Percentiles rank a stretch among this genome's conserved stretches.
Conservation (phyloP, 2,113 vertebrate genomes). For the Actinemys pallida region DNA sequence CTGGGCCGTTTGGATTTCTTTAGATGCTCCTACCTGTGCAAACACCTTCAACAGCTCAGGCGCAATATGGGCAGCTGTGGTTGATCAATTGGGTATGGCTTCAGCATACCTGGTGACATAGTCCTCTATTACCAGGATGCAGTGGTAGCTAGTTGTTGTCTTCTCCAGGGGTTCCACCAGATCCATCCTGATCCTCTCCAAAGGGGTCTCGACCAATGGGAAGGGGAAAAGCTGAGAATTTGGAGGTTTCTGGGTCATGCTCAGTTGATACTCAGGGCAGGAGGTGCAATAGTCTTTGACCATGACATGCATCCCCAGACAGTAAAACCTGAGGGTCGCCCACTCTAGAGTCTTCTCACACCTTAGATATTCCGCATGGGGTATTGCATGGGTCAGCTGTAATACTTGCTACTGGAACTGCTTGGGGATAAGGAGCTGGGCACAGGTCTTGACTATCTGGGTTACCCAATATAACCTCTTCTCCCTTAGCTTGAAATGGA, state of each 20-base stretch:
- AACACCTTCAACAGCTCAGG: background rate
- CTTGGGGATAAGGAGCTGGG: background rate
- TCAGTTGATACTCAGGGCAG: background rate
- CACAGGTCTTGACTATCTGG: too few relatives aligned
- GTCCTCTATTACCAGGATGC: background rate
- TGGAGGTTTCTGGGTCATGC: background rate
- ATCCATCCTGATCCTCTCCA: background rate
- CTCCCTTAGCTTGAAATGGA: background rate
- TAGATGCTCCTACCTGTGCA: background rate
- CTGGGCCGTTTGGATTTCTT: background rate
- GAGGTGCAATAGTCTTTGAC: background rate
- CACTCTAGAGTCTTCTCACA: background rate
- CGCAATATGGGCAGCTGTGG: background rate
- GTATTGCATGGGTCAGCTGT: background rate
- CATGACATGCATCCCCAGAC: background rate
- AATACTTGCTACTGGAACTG: background rate
- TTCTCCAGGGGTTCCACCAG: background rate
- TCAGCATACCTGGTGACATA: background rate
- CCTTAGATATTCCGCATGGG: too few relatives aligned
- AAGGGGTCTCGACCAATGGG: background rate
- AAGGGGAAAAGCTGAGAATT: background rate
- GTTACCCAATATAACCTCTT: background rate
- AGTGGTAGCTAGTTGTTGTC: background rate
- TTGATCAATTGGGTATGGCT: background rate
- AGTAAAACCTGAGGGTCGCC: background rate